Base-by-base conservation (phyloP, 2,797 vertebrate species). In the Sebastes taczanowskii region DNA sequence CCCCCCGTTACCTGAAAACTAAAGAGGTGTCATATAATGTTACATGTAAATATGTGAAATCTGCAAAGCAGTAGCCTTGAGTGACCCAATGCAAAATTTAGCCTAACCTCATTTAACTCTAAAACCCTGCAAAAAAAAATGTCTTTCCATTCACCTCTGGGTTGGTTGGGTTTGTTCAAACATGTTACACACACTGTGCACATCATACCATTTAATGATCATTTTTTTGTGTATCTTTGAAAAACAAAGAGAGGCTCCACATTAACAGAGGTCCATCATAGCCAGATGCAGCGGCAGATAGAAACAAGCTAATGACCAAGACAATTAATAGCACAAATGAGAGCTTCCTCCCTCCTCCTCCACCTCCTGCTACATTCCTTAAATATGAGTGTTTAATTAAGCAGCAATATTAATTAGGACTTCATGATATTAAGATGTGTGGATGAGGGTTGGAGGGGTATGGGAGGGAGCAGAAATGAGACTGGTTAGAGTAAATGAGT, bases 331-430 rank as follows among this genome's bases (percentile, higher is more conserved):
- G 79, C 77, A 89, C 11, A 52, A 86, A 86, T 89, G 80, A 90
- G 68, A 83, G 84, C 81, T 60, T 71, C 78, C 69, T 78, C 78
- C 80, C 59, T 77, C 82, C 85, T 76, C 82, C 77, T 79, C 80
- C 80, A 72, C 62, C 85, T 59, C 52, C 66, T 79, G 29, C 52
- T 76, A 71, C 88, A 87, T 88, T 93, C 83, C 78, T 94, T 94
- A 95, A 95, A 95, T 95, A 95, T 93, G 92, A 93, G 86, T 92
- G 90, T 95, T 96, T 95, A 95, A 96, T 95, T 95, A 95, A 94
- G 91, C 88, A 89, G 91, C 83, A 84, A 84, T 93, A 94, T 95
- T 94, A 95, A 94, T 95, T 95, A 94, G 85, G 85, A 81, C 89
- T 91, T 89, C 68, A 88, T 93, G 89, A 93, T 89, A 93, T 94